phyloP scores from a whole-genome alignment of 2,113 vertebrate genomes.

The Ahaetulla prasina region DNA sequence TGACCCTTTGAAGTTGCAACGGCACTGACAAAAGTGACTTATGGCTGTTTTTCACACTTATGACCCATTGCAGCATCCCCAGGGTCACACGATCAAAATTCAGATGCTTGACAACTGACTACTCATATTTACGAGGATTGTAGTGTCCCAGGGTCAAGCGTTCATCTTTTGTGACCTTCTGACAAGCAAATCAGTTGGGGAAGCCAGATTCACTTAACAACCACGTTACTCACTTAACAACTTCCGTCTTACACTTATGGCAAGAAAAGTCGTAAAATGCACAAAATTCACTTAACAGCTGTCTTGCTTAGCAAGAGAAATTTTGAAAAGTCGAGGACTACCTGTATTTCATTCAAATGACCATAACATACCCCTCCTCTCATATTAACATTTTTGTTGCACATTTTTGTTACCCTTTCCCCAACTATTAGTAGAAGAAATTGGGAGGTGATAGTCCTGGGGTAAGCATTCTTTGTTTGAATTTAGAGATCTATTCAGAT shows the following conservation, averaged over 20 bases:
- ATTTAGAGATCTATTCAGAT: neutral
- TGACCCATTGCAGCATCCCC: neutral
- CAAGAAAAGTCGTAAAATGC: neutral
- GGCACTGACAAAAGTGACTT: neutral
- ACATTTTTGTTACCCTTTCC: neutral
- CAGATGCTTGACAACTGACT: neutral
- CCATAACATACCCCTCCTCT: neutral
- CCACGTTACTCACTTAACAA: neutral
- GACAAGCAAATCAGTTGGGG: neutral
- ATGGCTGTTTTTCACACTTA: neutral
- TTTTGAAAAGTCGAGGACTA: neutral
- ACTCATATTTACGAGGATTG: neutral
- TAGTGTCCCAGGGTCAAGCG: neutral
- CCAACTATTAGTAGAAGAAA: neutral
- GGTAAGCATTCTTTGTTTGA: neutral
- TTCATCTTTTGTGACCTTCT: neutral
- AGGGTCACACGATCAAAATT: neutral
- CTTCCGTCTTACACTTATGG: neutral
- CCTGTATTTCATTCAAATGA: neutral
- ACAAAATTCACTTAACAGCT: neutral
- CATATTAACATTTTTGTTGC: neutral
- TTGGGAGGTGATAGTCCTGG: too few species aligned
- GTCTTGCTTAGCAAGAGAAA: neutral
- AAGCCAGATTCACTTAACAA: neutral
- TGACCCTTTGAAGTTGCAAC: neutral